Evolutionary conservation across 1,140 invertebrate species (phyloP).

Genomic region (Muscidifurax raptorellus): DNA sequence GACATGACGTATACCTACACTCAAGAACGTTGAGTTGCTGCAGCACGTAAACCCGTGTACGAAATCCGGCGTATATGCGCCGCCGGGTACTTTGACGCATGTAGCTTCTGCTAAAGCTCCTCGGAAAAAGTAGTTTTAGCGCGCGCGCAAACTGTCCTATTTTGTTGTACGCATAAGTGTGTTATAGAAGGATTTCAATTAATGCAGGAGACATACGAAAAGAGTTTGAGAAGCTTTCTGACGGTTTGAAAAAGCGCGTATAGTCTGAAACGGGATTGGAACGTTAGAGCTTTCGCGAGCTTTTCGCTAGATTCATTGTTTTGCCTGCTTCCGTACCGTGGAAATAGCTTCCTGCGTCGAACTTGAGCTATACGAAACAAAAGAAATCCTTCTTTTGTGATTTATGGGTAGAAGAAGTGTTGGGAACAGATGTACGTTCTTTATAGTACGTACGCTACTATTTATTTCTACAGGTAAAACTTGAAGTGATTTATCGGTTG

Average conservation of each 20-base stretch:
- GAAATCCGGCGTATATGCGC: background rate
- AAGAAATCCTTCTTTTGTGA: background rate
- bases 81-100: background rate
- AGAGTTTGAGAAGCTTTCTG: background rate
- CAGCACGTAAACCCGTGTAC: background rate
- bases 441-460: background rate
- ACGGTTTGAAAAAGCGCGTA: background rate
- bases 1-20: background rate
- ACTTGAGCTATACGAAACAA: background rate
- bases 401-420: background rate
- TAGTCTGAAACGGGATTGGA: background rate
- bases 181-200: background rate
- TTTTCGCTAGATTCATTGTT: background rate
- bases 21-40: background rate
- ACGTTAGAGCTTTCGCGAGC: background rate
- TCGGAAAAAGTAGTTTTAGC: background rate
- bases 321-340: background rate
- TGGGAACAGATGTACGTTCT: background rate
- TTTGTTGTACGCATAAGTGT: background rate
- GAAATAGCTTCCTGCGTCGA: background rate
- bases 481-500: background rate
- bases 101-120: background rate
- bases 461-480: background rate
- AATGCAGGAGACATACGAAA: background rate
- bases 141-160: background rate